Evolutionary conservation across 2,797 vertebrate genomes (phyloP), one percentile per base, ranked within the genome.

Genomic region (Notoglanidium macrostoma): DNA sequence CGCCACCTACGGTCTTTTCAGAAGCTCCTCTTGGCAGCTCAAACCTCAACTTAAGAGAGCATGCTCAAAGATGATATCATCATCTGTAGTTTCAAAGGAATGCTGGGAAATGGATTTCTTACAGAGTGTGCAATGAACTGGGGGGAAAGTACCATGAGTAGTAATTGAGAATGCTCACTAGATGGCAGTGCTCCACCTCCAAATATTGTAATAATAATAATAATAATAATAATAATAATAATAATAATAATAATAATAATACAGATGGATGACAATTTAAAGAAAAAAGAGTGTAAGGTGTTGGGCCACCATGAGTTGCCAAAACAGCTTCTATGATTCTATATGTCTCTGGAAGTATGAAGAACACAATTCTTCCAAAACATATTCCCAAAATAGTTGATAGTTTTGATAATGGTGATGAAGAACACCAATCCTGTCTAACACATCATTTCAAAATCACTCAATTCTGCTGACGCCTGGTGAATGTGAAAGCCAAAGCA

Each of bases 61-160:
- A 93, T 93, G 92, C 92, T 72, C 90, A 86, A 68, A 87, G 6
- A 87, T 70, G n/a, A 77, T 79, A 57, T 61, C 68, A 90, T 83
- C 59, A 10, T 46, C 57, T 70, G 87, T 67, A 82, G 57, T 87
- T 87, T 87, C 61, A 90, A 83, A 88, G 73, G 94, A 86, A 94
- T 92, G 89, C 93, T 94, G 94, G 94, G 95, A 95, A 90, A 23
- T 21, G 83, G 90, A 95, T 95, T 95, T 90, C 88, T n/a, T 88
- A 44, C 32, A 2, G 32, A 49, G 5, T 55, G 49, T 55, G 74
- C 14, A 61, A 44, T 51, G 81, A 35, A 5, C 44, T 61, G 9
- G 2, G 11, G 1, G 11, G 35, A 35, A 7, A 12, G 21, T 23
- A 5, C 76, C 54, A 57, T 35, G 29, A 26, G 81, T 57, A 88